Percentiles rank a stretch among this genome's conserved stretches.
Conservation (phyloP, 2,113 vertebrate species). For the Megaceryle maxima region DNA sequence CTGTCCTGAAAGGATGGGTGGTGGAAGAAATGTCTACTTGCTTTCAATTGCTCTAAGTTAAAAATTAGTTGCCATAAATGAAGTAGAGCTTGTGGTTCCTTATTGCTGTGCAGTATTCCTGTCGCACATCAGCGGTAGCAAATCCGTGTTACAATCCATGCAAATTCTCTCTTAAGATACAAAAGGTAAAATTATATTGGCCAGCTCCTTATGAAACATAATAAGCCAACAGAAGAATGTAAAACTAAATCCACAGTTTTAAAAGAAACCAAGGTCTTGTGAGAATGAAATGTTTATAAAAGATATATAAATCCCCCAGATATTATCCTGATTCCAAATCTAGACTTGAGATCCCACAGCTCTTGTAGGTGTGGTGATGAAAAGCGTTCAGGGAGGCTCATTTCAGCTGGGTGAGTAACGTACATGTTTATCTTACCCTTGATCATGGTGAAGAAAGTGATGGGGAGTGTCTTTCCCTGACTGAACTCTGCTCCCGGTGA, state of each 20-base stretch:
- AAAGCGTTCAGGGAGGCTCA: background rate
- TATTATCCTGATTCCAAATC: background rate
- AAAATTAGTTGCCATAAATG: background rate
- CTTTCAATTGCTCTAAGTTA: background rate
- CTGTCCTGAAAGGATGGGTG: background rate
- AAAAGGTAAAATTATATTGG: background rate
- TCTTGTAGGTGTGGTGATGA: slow-evolving; percentile 9
- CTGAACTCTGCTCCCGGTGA: background rate
- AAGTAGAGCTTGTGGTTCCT: background rate
- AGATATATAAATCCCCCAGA: background rate
- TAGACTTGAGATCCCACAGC: background rate
- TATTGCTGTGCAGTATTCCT: background rate
- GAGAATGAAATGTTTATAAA: slow-evolving; percentile 5
- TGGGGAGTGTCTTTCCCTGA: background rate
- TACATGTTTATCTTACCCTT: background rate
- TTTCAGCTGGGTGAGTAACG: slow-evolving; percentile 30
- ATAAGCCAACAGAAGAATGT: background rate
- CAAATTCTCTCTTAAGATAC: background rate
- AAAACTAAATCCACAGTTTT: slow-evolving; percentile 16
- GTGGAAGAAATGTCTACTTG: background rate
- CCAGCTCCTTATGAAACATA: background rate
- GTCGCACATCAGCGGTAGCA: background rate
- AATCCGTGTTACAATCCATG: background rate
- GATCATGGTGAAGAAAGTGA: background rate
- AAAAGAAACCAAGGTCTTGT: background rate